phyloP scores from a whole-genome alignment of 2,888 invertebrate species.

The Griposia aprilina region DNA sequence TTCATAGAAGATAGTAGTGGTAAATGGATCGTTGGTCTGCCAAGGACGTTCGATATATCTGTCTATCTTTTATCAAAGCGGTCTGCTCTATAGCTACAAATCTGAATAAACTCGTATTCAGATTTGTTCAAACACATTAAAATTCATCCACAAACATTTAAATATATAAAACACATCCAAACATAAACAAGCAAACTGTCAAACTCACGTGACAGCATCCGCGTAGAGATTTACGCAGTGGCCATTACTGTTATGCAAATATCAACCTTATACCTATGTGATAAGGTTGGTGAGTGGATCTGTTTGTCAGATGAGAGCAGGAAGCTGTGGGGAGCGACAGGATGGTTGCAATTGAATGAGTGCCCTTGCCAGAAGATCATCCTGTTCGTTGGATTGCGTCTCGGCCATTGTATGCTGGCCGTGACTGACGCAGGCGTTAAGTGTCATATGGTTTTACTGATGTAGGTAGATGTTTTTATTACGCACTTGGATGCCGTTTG shows the following conservation, averaged over 20 bases:
- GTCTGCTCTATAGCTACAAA: neutral
- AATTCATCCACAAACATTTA: constrained; percentile 44
- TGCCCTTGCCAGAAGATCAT: constrained; percentile 85
- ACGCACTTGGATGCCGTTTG: neutral
- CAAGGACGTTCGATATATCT: constrained; percentile 4
- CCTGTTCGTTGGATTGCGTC: constrained; percentile 70
- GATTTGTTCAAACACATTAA: constrained; percentile 20
- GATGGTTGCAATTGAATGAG: constrained; percentile 85
- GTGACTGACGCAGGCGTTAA: constrained; percentile 53
- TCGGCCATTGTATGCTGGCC: constrained; percentile 63
- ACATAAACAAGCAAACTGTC: constrained; percentile 65
- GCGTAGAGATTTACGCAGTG: constrained; percentile 69
- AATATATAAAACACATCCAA: constrained; percentile 36
- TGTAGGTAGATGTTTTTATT: neutral
- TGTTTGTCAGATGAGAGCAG: constrained; percentile 66
- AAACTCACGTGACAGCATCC: constrained; percentile 68
- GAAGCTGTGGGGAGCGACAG: constrained; percentile 82
- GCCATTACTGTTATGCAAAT: constrained; percentile 46
- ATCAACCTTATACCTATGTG: constrained; percentile 58
- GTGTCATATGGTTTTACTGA: neutral
- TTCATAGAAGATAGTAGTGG: too few species aligned
- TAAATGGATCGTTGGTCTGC: neutral
- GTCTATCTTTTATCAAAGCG: constrained; percentile 2
- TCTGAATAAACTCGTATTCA: constrained; percentile 21
- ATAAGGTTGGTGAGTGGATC: constrained; percentile 59